Base-by-base conservation (phyloP, 2,113 vertebrate species). In the Microcebus griseorufus region DNA sequence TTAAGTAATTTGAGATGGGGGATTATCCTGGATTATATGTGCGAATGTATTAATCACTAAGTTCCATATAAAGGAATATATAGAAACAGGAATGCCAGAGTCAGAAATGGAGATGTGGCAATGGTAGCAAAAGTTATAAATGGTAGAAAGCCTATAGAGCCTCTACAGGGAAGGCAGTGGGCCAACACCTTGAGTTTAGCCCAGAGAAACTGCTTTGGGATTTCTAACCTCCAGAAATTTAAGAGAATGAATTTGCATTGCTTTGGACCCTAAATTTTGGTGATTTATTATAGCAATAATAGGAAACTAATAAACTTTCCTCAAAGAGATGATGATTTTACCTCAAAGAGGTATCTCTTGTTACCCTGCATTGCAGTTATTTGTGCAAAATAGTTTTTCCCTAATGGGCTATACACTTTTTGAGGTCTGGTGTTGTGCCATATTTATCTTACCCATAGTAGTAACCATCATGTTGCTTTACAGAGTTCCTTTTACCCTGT, bases 81-180 rank as follows among this genome's bases (percentile, higher is more conserved):
- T 22, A 1, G 9, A 80, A 73, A 5, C 5, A 65, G 20, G 22
- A 81, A 17, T 72, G 1, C 0, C 25, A 18, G n/a, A 25, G 9
- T 45, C 20, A 3, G 1, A 87, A 27, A 37, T 22, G 20, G 18
- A 72, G 22, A 20, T 60, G 5, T 34, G 9, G 48, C 20, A 65
- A 32, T 11, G 23, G 2, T 2, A 73, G 8, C 23, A 64, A 10
- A 42, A 5, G 7, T 1, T 65, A 1, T 4, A 69, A n/a, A n/a
- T n/a, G n/a, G n/a, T n/a, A n/a, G 3, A 37, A n/a, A 55, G 37
- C 34, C 6, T 4, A 2, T 34, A 85, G 14, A 72, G 25, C 1
- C 3, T 58, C 11, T n/a, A 62, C 13, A 27, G 6, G 39, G 18
- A 85, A 93, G 14, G 5, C 23, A 91, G 14, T 0, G 20, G 87